Evolutionary conservation across 1,140 invertebrate species (phyloP), one percentile per base, ranked within the genome.

Genomic region (Cyclina sinensis): DNA sequence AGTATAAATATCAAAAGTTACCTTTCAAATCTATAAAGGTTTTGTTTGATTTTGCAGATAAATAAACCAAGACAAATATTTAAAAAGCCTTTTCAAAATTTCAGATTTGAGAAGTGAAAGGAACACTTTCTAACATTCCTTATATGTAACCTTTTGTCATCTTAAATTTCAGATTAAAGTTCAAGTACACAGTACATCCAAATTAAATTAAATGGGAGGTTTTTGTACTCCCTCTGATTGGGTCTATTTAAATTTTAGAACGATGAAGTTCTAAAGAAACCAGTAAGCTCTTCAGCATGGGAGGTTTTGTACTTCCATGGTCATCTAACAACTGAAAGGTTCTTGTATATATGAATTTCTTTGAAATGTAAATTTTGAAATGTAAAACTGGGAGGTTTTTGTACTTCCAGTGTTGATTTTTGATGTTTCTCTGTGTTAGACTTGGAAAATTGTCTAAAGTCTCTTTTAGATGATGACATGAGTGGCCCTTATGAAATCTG

Each of bases 331-430:
- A 43, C 4, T 43, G 43, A 7, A 43, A 14, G 43, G 4, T 43
- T 43, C 14, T 43, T 43, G 43, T 43, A 43, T 43, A 43, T 14
- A 43, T 43, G 43, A 14, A 43, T 7, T 43, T 14, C 24, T 76
- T 18, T 35, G n/a, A 54, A 54, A 18, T 62, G n/a, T n/a, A n/a
- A n/a, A n/a, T n/a, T n/a, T n/a, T n/a, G n/a, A n/a, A n/a, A n/a
- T n/a, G n/a, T n/a, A n/a, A n/a, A n/a, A n/a, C n/a, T n/a, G 65
- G 65, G 37, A 78, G 74, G 74, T 78, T 78, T 78, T 78, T 78
- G 48, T 78, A 51, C 74, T 78, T 70, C 74, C 74, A 78, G 1
- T 54, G 5, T 27, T 27, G 21, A 48, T 46, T 46, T 24, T n/a
- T 11, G 18, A 74, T 43, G n/a, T 30, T 65, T 43, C 37, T 21